These are phyloP conservation scores for Rynchops niger DNA, from an alignment of 2,113 vertebrate species.

Conservation along the genomic window DNA sequence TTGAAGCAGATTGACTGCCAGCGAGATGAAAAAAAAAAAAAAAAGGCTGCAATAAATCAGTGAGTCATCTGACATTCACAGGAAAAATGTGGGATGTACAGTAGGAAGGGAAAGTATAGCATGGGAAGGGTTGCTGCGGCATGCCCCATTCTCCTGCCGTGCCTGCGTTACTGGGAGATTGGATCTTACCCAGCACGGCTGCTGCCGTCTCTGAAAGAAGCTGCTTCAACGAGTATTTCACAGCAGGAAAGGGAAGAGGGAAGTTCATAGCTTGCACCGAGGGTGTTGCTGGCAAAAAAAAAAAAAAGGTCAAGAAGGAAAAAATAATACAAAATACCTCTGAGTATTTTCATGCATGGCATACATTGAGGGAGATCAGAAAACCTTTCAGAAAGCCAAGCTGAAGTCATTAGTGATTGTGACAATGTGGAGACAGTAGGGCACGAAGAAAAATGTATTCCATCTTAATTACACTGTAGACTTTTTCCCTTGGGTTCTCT, in stretches of 20 bases:
- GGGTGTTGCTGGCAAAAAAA: not conserved
- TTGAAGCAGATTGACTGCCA: conserved; percentile 32
- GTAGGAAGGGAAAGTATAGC: not conserved
- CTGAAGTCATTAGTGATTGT: not conserved
- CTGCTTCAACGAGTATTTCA: not conserved
- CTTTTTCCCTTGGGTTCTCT: conserved; percentile 34
- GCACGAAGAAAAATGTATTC: not conserved
- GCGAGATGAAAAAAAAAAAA: not conserved
- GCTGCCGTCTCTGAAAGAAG: not conserved
- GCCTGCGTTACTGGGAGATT: not conserved
- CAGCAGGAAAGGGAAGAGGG: not conserved
- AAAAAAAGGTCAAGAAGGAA: not conserved
- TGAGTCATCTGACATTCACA: conserved; percentile 20
- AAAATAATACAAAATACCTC: not conserved
- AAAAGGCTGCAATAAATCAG: conserved; percentile 8
- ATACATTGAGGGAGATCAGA: not conserved
- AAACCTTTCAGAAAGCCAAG: conserved; percentile 16
- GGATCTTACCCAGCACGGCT: not conserved
- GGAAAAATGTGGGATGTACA: conserved; percentile 40
- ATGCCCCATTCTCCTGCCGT: not conserved
- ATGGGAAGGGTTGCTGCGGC: not conserved
- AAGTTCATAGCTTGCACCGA: not conserved
- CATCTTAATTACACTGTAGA: conserved; percentile 44
- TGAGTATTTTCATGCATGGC: not conserved
- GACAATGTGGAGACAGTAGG: not conserved